Evolutionary conservation across 1,140 invertebrate species (phyloP).

Genomic region (Drosophila lini): DNA sequence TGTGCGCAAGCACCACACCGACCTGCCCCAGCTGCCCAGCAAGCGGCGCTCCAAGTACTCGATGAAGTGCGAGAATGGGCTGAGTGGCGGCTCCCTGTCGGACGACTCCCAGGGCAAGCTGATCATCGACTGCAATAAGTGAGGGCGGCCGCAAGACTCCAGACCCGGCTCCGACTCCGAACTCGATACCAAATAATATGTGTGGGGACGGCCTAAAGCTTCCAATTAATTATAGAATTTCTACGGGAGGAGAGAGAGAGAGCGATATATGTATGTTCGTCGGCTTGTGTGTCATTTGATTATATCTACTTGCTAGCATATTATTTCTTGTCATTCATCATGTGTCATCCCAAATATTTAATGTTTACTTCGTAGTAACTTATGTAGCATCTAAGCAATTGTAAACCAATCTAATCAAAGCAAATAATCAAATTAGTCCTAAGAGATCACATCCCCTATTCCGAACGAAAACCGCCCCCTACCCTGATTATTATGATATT

Average conservation of each 20-base stretch:
- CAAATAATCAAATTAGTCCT: conserved; percentile 71
- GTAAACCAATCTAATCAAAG: conserved; percentile 78
- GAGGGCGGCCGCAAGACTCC: not conserved
- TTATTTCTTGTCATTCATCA: conserved; percentile 53
- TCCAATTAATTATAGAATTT: conserved; percentile 27
- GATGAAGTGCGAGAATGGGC: conserved; percentile 44
- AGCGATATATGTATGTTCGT: not conserved
- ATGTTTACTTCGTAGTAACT: conserved; percentile 64
- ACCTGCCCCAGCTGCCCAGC: conserved; percentile 80
- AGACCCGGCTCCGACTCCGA: not conserved
- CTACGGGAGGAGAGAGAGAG: not conserved
- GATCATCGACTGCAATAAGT: conserved; percentile 76
- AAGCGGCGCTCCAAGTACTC: conserved; percentile 83
- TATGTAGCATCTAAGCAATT: conserved; percentile 56
- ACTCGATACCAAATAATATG: conserved; percentile 68
- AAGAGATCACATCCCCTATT: conserved; percentile 29
- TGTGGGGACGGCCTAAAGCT: conserved; percentile 22
- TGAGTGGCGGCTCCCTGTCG: conserved; percentile 63
- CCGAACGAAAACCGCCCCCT: conserved; percentile 1
- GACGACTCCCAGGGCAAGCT: conserved; percentile 80
- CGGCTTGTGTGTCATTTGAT: conserved; percentile 28
- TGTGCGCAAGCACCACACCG: conserved; percentile 89
- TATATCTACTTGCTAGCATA: conserved; percentile 19
- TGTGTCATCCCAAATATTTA: conserved; percentile 65
- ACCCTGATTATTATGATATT: conserved; percentile 6